Evolutionary conservation across 2,888 invertebrate genomes (phyloP), one percentile per base, ranked within the genome.

Genomic region (Gnatocerus cornutus): DNA sequence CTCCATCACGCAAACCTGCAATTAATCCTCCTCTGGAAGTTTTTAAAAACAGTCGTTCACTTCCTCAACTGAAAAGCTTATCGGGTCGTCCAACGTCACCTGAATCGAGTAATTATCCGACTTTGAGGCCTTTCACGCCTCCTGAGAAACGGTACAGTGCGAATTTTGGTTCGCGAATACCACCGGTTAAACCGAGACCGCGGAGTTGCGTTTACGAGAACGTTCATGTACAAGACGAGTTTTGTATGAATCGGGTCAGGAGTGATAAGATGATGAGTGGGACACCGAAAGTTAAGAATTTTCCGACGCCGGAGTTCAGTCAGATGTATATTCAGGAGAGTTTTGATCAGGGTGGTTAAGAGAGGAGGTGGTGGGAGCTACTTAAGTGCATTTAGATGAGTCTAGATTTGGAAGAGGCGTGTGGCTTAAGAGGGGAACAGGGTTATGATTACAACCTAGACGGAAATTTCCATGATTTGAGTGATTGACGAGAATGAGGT

Each of bases 221-320:
- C 71, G 76, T 81, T 14, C 80, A 84, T 68, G 79, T 78, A 5
- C 52, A 73, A 13, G 78, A 82, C 43, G 80, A 81, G 14, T 78
- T 78, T 69, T 81, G 80, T 69, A 68, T 74, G 63, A 76, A 74
- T 29, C 10, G 59, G 66, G 71, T 77, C 27, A 78, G 73, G 61
- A 79, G 77, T 62, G 80, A 81, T 62, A 56, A 43, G 33, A n/a
- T 45, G 10, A 1, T 37, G 12, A 59, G 14, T 53, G 52, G 16
- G 6, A 71, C 76, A 43, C 74, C 77, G 37, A 82, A 80, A 73
- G 83, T 83, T 9, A 80, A 78, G 41, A 81, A 82, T 65, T 85
- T 84, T 75, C 85, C 85, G 0, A 81, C 77, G 56, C 83, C 84
- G 1, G 82, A 84, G 66, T 85, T 84, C 75, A 85, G 80, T 78